A percentile compares a stretch with the other conserved stretches of the same genome.
These are phyloP conservation scores for Heliconius eleuchia DNA, from an alignment of 1,140 invertebrate genomes.

Conservation along the genomic window DNA sequence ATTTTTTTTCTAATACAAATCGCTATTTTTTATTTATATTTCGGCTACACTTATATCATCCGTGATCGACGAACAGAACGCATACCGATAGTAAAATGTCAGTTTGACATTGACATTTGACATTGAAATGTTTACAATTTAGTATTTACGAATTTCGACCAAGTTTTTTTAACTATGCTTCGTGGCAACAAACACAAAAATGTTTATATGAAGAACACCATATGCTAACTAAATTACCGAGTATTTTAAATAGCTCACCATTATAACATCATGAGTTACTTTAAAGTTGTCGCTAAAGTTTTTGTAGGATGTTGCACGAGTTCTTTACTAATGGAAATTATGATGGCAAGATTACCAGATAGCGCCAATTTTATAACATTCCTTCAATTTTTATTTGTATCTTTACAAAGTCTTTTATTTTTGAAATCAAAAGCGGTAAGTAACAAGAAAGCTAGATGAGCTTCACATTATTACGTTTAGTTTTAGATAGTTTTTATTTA, in stretches of 20 bases:
- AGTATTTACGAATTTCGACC: slow-evolving; percentile 9
- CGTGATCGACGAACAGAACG: not conserved
- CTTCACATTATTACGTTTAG: slow-evolving; percentile 9
- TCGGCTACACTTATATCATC: not conserved
- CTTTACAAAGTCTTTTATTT: slow-evolving; percentile 59
- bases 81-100: not conserved
- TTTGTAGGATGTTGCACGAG: slow-evolving; percentile 67
- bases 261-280: slow-evolving; percentile 41
- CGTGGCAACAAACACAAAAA: not conserved
- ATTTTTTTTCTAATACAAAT: not conserved
- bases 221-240: not conserved
- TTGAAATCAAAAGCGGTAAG: slow-evolving; percentile 64
- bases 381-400: slow-evolving; percentile 66
- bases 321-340: slow-evolving; percentile 74
- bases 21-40: not conserved
- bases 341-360: slow-evolving; percentile 59
- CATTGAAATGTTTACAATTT: not conserved
- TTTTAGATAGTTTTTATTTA: slow-evolving; percentile 11
- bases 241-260: not conserved
- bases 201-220: not conserved
- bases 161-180: not conserved
- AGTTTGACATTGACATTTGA: slow-evolving; percentile 5
- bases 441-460: slow-evolving; percentile 3
- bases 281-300: slow-evolving; percentile 53
- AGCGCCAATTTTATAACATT: slow-evolving; percentile 70